These are phyloP conservation scores for Aspidapion aeneum DNA, from an alignment of 2,888 invertebrate genomes.

Conservation along the genomic window DNA sequence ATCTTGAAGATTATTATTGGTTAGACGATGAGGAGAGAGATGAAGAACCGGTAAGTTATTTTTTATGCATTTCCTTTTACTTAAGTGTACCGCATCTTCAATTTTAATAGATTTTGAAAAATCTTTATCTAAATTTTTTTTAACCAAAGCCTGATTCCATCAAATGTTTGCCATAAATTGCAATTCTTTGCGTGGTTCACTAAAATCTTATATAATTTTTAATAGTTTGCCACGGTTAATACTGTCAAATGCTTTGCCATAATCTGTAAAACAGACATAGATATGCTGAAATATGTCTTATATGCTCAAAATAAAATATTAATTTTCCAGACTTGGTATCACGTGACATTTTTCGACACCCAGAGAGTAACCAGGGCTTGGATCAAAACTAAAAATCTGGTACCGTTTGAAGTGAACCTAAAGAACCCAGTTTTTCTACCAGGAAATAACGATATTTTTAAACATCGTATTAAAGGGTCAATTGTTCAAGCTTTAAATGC, in stretches of 20 bases:
- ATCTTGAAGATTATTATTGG: slow-evolving; percentile 58
- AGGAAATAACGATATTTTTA: slow-evolving; percentile 16
- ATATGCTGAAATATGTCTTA: no score
- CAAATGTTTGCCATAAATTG: background rate
- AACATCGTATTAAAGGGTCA: slow-evolving; percentile 20
- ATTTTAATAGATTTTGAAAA: background rate
- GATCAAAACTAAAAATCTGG: slow-evolving; percentile 25
- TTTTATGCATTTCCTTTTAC: no score
- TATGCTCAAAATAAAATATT: no score
- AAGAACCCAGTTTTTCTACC: slow-evolving; percentile 6
- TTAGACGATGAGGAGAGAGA: slow-evolving; percentile 47
- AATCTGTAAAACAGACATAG: no score
- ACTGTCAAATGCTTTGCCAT: no score
- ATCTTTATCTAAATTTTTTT: no score
- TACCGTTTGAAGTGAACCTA: slow-evolving; percentile 25
- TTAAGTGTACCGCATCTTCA: background rate
- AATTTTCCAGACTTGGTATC: slow-evolving; percentile 33
- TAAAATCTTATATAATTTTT: background rate
- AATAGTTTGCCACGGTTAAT: no score
- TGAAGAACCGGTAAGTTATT: slow-evolving; percentile 50
- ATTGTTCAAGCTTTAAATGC: slow-evolving; percentile 27
- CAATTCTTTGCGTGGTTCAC: background rate
- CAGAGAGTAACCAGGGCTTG: slow-evolving; percentile 28
- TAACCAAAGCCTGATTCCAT: no score
- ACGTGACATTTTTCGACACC: slow-evolving; percentile 33